Percentiles rank a stretch among this genome's conserved stretches.
Evolutionary conservation across 2,888 invertebrate genomes (phyloP).

Genomic region (Stictocephala bisonia): DNA sequence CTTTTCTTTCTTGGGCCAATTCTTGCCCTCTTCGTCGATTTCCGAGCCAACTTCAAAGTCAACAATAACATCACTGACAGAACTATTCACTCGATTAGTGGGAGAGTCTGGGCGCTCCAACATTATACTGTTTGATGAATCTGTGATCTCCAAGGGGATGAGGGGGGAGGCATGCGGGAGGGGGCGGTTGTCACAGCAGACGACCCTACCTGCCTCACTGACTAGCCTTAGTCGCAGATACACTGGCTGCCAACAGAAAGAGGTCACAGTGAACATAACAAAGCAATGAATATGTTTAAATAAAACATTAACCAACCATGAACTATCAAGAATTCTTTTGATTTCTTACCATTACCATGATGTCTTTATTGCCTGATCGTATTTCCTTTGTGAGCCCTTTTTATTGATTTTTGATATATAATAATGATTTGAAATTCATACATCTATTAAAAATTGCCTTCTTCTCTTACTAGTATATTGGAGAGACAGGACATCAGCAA

Average conservation of each 20-base stretch:
- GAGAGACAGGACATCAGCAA: too few relatives aligned
- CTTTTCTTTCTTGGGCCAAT: slow-evolving; percentile 18
- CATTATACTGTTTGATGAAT: slow-evolving; percentile 41
- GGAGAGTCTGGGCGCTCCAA: neutral
- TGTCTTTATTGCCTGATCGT: too few relatives aligned
- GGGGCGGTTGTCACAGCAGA: slow-evolving; percentile 67
- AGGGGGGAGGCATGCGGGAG: slow-evolving; percentile 63
- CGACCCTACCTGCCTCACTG: slow-evolving; percentile 81
- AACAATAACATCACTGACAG: slow-evolving; percentile 3
- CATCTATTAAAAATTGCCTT: too few relatives aligned
- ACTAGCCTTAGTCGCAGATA: slow-evolving; percentile 78
- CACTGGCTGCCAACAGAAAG: slow-evolving; percentile 76
- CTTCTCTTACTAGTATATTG: too few relatives aligned
- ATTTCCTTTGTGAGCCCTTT: too few relatives aligned
- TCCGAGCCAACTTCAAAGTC: slow-evolving; percentile 9
- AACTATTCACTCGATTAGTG: neutral
- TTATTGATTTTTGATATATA: too few relatives aligned
- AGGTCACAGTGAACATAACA: neutral
- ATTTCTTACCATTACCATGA: too few relatives aligned
- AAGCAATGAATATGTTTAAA: neutral
- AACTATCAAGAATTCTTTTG: too few relatives aligned
- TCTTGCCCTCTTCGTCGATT: neutral
- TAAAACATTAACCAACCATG: slow-evolving; percentile 42
- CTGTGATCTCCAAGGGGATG: slow-evolving; percentile 49
- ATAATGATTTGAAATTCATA: too few relatives aligned